Percentiles rank a stretch among this genome's conserved stretches.
These are phyloP conservation scores for Tinea trinotella DNA, from an alignment of 2,888 invertebrate genomes.

Conservation along the genomic window DNA sequence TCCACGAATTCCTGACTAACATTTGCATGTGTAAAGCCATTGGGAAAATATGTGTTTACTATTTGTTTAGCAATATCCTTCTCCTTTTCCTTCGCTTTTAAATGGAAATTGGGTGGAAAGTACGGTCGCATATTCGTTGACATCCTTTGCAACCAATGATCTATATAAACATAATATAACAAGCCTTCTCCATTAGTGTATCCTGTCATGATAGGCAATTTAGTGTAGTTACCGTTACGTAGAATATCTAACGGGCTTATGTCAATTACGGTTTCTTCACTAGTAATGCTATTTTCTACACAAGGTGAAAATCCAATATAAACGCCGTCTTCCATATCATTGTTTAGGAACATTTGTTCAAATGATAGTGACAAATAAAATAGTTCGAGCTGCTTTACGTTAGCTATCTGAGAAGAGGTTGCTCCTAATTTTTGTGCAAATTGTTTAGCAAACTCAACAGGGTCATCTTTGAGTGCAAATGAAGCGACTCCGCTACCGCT, in stretches of 20 bases:
- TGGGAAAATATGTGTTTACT: background rate
- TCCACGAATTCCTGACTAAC: background rate
- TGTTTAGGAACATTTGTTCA: background rate
- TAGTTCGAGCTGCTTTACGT: background rate
- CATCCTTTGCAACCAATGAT: background rate
- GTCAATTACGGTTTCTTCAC: background rate
- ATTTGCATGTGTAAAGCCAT: background rate
- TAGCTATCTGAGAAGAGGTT: background rate
- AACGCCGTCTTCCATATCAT: background rate
- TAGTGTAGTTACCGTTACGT: background rate
- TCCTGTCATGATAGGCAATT: constrained; percentile 2
- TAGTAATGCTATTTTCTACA: background rate
- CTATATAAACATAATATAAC: background rate
- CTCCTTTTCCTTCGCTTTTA: background rate
- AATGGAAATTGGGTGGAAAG: constrained; percentile 5
- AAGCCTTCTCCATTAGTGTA: constrained; percentile 6
- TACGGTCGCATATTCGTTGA: background rate
- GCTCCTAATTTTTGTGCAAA: background rate
- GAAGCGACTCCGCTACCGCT: constrained; percentile 2
- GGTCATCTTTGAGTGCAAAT: background rate
- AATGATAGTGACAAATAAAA: constrained; percentile 4
- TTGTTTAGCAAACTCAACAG: constrained; percentile 1
- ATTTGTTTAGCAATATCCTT: background rate
- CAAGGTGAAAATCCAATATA: constrained; percentile 2
- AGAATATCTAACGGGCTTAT: background rate